Evolutionary conservation across 2,888 invertebrate species (phyloP), one percentile per base, ranked within the genome.

Genomic region (Hypena proboscidalis): DNA sequence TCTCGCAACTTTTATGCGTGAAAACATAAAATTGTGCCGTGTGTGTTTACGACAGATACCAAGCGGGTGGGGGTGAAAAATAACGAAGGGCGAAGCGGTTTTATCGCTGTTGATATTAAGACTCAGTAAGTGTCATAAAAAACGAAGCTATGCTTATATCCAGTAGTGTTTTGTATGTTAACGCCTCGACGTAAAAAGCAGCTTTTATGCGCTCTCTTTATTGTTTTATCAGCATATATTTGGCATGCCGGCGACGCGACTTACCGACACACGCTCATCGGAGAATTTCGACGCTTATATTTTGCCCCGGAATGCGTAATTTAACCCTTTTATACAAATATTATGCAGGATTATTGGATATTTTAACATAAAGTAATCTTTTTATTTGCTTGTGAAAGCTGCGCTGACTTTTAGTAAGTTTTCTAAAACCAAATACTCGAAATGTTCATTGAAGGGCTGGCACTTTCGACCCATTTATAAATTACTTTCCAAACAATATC

Each of bases 101-200:
- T 71, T 70, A 71, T 70, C 71, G 71, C 58, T 32, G 58, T 53
- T 65, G 59, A 68, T 74, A 72, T 73, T 67, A 73, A 67, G 69
- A 68, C 58, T 60, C 59, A 47, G 63, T 58, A 59, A 68, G 59
- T 56, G 59, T 57, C 63, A 68, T 72, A 70, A 67, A 64, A 55
- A 51, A 39, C 48, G 52, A 51, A 56, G 56, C 58, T 58, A 58
- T 52, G 45, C 49, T 25, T 30, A 50, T 50, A 58, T 52, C 51
- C 48, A 36, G 52, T 60, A 60, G 62, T 63, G 61, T 58, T 62
- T 46, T 52, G 61, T 56, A 53, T 64, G 64, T 59, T 66, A 61
- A 66, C 62, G 62, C 55, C 17, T 41, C 43, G 40, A 52, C 47
- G 50, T 55, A 49, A 50, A 58, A 53, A 50, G 41, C 35, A 49